Percentiles rank a stretch among this genome's conserved stretches.
Evolutionary conservation across 1,140 invertebrate species (phyloP).

Genomic region (Acarapis woodi): DNA sequence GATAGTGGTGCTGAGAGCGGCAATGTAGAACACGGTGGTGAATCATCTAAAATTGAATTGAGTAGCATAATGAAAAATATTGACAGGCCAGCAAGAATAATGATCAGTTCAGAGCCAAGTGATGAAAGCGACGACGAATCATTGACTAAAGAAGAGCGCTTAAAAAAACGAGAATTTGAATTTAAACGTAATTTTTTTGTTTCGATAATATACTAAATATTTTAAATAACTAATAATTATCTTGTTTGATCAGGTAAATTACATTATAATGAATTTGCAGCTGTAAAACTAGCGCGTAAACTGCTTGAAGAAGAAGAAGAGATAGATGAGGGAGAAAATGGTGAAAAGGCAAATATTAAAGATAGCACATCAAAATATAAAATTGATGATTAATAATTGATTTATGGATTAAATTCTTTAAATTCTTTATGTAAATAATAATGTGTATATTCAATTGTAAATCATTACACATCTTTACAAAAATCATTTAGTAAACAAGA

Average conservation of each 20-base stretch:
- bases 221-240: too few relatives aligned
- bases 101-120: constrained; percentile 26
- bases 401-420: too few relatives aligned
- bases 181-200: too few relatives aligned
- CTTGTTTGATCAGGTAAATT: too few relatives aligned
- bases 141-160: constrained; percentile 12
- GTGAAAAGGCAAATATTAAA: too few relatives aligned
- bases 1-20: constrained; percentile 19
- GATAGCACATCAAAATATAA: too few relatives aligned
- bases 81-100: constrained; percentile 25
- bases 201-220: too few relatives aligned
- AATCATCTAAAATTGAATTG: background rate
- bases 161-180: constrained; percentile 11
- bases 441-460: too few relatives aligned
- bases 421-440: too few relatives aligned
- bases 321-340: constrained; percentile 22
- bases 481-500: too few relatives aligned
- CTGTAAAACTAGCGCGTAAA: constrained; percentile 60
- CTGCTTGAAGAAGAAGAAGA: constrained; percentile 66
- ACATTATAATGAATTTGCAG: constrained; percentile 91
- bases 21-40: constrained; percentile 22
- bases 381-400: too few relatives aligned
- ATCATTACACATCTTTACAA: too few relatives aligned
- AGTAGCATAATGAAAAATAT: constrained; percentile 10
- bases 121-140: constrained; percentile 19